Evolutionary conservation across 2,797 vertebrate species (phyloP), one percentile per base, ranked within the genome.

Genomic region (Denticeps clupeoides): DNA sequence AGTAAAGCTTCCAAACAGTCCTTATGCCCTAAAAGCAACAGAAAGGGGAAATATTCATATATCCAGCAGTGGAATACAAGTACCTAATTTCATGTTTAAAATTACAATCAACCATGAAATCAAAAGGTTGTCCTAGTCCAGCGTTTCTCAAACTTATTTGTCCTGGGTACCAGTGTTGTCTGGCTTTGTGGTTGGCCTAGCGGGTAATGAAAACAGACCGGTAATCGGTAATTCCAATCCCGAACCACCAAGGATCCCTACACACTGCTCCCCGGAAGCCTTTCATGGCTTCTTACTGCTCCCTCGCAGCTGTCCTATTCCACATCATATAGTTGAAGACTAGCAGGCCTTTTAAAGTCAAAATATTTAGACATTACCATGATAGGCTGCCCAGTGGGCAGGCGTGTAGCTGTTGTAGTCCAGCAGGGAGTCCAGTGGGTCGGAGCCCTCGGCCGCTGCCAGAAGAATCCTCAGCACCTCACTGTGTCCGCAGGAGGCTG

Each of bases 1-100:
- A 98, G 90, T 93, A 97, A 89, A 89, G 94, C 85, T 85, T 96
- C 89, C 77, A 97, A 91, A 93, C 94, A 97, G 85, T 95, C 89
- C 88, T 91, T 91, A 58, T 96, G 91, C 80, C 94, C 94, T 98
- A 65, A 67, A 16, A 70, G 44, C 46, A 27, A 15, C 5, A 28
- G 8, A 44, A 25, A 60, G 19, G n/a, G n/a, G 53, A 8, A 41
- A 21, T 31, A 23, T 12, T 13, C n/a, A 6, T 5, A 11, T 41
- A 45, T 18, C 41, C 26, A 29, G 19, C 23, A 6, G 4, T 4
- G 31, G 25, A 9, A 11, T 12, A 41, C 9, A 49, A 37, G 58
- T 33, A 31, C 15, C 7, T 8, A 40, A 33, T 15, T 28, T 2
- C 41, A n/a, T n/a, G n/a, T n/a, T n/a, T n/a, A 16, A 16, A 13